phyloP scores from a whole-genome alignment of 1,140 invertebrate genomes.

The Eriocheir sinensis region DNA sequence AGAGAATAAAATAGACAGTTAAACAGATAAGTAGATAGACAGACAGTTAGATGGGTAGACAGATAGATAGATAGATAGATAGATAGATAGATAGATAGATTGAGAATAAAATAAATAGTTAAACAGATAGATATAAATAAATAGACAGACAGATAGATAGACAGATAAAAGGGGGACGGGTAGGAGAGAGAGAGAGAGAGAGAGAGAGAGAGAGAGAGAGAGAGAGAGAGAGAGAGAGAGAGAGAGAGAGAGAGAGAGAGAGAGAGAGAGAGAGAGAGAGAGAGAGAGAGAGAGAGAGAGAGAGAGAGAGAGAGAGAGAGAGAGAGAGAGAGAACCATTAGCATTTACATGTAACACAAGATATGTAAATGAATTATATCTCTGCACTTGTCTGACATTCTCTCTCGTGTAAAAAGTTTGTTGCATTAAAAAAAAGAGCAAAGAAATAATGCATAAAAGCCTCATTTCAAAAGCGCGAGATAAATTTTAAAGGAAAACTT shows the following conservation, averaged over 20 bases:
- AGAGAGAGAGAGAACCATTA: not conserved
- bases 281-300: not conserved
- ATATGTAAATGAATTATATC: too few species aligned
- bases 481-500: too few species aligned
- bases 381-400: too few species aligned
- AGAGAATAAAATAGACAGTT: too few species aligned
- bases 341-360: too few species aligned
- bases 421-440: too few species aligned
- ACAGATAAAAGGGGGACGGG: not conserved
- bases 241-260: constrained; percentile 43
- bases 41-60: not conserved
- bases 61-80: not conserved
- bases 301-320: constrained; percentile 28
- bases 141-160: not conserved
- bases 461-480: too few species aligned
- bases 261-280: constrained; percentile 35
- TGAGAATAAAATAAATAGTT: too few species aligned
- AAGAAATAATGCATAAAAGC: too few species aligned
- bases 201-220: constrained; percentile 23
- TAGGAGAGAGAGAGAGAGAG: not conserved
- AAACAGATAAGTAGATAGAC: not conserved
- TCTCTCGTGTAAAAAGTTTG: too few species aligned
- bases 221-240: constrained; percentile 49
- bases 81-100: not conserved
- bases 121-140: not conserved